Conservation (phyloP, 2,113 vertebrate species). For the Taxidea taxus region DNA sequence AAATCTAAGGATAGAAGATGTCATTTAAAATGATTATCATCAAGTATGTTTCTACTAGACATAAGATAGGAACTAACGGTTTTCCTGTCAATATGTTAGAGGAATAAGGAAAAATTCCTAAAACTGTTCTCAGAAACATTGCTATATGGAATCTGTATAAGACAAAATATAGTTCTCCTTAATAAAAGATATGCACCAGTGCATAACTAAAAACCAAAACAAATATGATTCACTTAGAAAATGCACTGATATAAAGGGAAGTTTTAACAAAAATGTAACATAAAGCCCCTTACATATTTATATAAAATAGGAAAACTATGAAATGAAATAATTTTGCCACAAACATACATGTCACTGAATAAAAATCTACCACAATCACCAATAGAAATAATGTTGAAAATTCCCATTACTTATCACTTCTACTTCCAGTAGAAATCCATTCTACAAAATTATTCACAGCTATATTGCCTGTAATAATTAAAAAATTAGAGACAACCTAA, state of each 20-base stretch:
- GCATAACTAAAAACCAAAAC: neutral
- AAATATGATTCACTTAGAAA: neutral
- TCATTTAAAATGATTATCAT: neutral
- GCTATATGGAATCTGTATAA: neutral
- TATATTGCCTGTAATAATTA: neutral
- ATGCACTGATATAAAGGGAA: neutral
- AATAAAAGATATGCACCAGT: neutral
- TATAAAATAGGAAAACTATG: neutral
- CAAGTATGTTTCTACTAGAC: neutral
- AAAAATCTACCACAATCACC: neutral
- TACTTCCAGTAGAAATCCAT: neutral
- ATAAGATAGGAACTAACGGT: neutral
- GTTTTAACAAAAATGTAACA: neutral
- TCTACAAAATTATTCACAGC: neutral
- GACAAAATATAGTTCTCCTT: neutral
- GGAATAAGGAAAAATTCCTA: neutral
- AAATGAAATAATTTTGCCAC: neutral
- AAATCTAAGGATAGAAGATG: slow-evolving; percentile 85
- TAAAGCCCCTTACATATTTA: neutral
- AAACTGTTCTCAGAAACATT: neutral
- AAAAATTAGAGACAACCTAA: neutral
- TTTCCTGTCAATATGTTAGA: neutral
- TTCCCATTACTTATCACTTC: neutral
- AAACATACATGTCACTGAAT: neutral
- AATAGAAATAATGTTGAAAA: neutral